Conservation (phyloP, 2,888 invertebrate genomes). For the Poecilus cupreus region DNA sequence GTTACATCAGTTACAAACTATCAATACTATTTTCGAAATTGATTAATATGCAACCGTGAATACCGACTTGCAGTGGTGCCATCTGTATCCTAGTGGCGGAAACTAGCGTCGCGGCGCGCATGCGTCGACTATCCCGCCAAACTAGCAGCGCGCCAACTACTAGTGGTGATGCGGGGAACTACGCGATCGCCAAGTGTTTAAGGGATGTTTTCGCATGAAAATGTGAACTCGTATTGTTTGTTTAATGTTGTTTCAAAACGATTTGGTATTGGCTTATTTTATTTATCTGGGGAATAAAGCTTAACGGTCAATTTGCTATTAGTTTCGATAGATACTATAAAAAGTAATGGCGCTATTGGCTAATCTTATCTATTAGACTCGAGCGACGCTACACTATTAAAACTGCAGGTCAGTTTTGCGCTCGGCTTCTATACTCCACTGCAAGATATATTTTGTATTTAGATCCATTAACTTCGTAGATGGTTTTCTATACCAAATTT, state of each 20-base stretch:
- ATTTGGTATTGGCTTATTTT: slow-evolving; percentile 38
- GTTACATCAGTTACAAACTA: slow-evolving; percentile 42
- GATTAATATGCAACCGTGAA: slow-evolving; percentile 50
- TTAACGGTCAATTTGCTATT: slow-evolving; percentile 42
- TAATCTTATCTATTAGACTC: slow-evolving; percentile 34
- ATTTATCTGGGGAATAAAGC: slow-evolving; percentile 50
- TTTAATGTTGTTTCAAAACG: slow-evolving; percentile 51
- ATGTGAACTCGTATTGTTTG: slow-evolving; percentile 16
- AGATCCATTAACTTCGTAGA: no score
- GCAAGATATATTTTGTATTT: no score
- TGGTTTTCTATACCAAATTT: no score
- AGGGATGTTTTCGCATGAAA: slow-evolving; percentile 4
- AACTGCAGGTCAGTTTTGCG: slow-evolving; percentile 17
- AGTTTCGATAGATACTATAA: slow-evolving; percentile 23
- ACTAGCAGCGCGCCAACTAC: slow-evolving; percentile 50
- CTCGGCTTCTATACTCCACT: no score
- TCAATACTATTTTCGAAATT: slow-evolving; percentile 57
- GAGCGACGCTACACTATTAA: slow-evolving; percentile 44
- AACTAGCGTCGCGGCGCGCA: slow-evolving; percentile 62
- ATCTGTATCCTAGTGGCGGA: slow-evolving; percentile 68
- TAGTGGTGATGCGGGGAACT: slow-evolving; percentile 35
- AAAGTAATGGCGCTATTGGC: slow-evolving; percentile 11
- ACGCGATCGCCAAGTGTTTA: neutral
- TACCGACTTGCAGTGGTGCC: slow-evolving; percentile 63
- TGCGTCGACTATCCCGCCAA: slow-evolving; percentile 52